phyloP scores from a whole-genome alignment of 2,797 vertebrate genomes.

The Squalus acanthias region DNA sequence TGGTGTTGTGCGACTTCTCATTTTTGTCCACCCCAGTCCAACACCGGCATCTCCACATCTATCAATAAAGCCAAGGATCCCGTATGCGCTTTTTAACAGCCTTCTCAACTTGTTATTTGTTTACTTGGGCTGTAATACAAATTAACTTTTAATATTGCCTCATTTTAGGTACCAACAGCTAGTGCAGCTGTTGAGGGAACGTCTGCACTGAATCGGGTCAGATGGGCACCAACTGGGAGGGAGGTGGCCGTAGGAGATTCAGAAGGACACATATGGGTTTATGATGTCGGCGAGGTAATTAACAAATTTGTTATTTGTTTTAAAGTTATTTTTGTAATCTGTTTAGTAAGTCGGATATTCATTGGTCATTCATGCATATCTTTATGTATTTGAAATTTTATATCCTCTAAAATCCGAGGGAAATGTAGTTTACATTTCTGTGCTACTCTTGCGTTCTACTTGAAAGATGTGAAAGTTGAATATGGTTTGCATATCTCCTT shows the following conservation, averaged over 20 bases:
- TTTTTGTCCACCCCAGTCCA: no score
- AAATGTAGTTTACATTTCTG: background rate
- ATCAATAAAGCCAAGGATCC: no score
- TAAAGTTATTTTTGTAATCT: background rate
- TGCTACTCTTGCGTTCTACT: background rate
- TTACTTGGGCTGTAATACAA: background rate
- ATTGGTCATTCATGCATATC: background rate
- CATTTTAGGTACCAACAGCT: constrained; percentile 81
- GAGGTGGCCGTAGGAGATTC: constrained; percentile 96
- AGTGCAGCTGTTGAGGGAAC: constrained; percentile 88
- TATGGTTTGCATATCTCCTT: background rate
- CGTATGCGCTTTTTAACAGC: no score
- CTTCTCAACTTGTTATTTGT: no score
- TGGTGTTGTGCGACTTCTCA: no score
- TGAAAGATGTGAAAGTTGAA: background rate
- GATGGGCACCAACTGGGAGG: constrained; percentile 86
- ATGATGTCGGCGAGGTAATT: constrained; percentile 91
- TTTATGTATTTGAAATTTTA: background rate
- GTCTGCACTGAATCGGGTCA: constrained; percentile 88
- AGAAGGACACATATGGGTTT: constrained; percentile 93
- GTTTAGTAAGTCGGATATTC: background rate
- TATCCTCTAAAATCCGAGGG: background rate
- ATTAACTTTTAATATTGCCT: background rate
- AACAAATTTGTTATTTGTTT: background rate
- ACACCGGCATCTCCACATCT: no score